Evolutionary conservation across 1,140 invertebrate species (phyloP), one percentile per base, ranked within the genome.

Genomic region (Brachionus rubens): DNA sequence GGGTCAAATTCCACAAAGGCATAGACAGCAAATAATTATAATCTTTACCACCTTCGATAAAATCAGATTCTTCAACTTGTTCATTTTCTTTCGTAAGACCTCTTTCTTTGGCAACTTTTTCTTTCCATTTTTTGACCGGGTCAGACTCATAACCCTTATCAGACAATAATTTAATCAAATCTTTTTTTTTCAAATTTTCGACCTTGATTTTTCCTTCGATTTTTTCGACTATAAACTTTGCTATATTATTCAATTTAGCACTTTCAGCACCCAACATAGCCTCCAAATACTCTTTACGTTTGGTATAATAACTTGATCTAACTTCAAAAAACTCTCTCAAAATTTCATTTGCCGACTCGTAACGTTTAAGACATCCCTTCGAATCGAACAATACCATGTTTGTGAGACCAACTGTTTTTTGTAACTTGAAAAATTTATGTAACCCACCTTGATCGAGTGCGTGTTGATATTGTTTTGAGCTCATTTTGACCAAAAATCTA

Each of bases 311-410:
- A 41, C 90, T 88, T 28, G 96, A 78, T 12, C 97, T 88, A 0
- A 96, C 80, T 6, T 88, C 88, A 81, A 88, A 99, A 84, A 96
- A 99, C 76, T 93, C 91, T 77, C 87, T 86, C 0, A 98, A 80
- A 52, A 99, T 93, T 9, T 94, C 90, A 47, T 89, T 85, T 0
- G 91, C 90, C 56, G 86, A 88, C 3, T 94, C 90, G 82, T 88
- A 94, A 81, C 88, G 89, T 79, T 88, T 90, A n/a, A 98, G 85
- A 81, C 92, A 94, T 56, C 90, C 91, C 80, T 91, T 90, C 77
- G 91, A 87, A 83, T 99, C 96, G 85, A 99, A 99, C 1, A 90
- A 80, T 16, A 90, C 95, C 96, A 99, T 98, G n/a, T 90, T 91
- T 41, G 89, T 90, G 40, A 89, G 90, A 7, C 89, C 87, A 10